Conservation (phyloP, 1,140 invertebrate genomes). For the Neocloeon triangulifer region DNA sequence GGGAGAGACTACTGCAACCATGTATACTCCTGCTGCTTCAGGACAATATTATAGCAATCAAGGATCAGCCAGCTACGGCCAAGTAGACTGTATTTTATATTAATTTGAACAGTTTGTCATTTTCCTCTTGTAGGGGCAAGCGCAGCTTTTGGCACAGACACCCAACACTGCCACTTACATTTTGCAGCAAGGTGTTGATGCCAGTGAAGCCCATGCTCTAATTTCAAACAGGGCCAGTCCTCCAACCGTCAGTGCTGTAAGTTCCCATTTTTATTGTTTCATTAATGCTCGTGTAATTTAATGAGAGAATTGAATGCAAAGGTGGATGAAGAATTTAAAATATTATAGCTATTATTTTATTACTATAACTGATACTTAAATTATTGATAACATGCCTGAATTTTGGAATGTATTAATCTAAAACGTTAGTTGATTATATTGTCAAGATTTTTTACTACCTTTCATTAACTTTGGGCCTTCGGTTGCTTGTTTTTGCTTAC, state of each 20-base stretch:
- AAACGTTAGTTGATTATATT: neutral
- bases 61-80: too few relatives aligned
- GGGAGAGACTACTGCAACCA: slow-evolving; percentile 37
- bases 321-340: too few relatives aligned
- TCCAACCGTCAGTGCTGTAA: slow-evolving; percentile 38
- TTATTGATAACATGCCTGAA: neutral
- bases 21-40: slow-evolving; percentile 43
- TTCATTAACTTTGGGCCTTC: slow-evolving; percentile 1
- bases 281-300: too few relatives aligned
- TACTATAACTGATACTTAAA: neutral
- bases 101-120: too few relatives aligned
- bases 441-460: neutral
- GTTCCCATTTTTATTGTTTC: slow-evolving; percentile 9
- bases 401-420: neutral
- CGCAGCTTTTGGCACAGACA: too few relatives aligned
- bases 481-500: slow-evolving; percentile 8
- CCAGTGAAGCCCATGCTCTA: slow-evolving; percentile 21
- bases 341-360: too few relatives aligned
- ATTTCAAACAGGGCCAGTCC: slow-evolving; percentile 43
- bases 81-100: too few relatives aligned
- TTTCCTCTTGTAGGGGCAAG: too few relatives aligned
- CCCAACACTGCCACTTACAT: slow-evolving; percentile 35
- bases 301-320: too few relatives aligned
- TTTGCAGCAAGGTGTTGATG: slow-evolving; percentile 38
- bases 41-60: slow-evolving; percentile 33